Evolutionary conservation across 2,888 invertebrate genomes (phyloP).

Genomic region (Troides oblongomaculatus): DNA sequence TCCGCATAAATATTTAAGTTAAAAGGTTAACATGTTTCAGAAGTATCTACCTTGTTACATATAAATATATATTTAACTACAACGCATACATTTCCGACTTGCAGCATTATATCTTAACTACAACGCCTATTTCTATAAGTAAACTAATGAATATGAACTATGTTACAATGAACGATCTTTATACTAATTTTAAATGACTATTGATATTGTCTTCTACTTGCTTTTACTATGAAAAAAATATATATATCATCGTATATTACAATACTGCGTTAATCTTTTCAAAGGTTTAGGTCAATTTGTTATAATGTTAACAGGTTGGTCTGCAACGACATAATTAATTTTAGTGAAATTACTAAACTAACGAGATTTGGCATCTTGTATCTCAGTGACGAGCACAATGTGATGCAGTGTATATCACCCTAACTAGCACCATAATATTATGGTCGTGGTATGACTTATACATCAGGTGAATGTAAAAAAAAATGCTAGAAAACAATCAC

Average conservation of each 20-base stretch:
- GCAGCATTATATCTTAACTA: neutral
- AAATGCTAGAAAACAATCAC: no score
- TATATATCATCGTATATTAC: neutral
- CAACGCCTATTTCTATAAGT: neutral
- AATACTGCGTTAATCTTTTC: neutral
- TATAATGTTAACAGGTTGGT: no score
- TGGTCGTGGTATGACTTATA: no score
- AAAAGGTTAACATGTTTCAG: neutral
- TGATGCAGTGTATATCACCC: no score
- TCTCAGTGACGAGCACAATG: no score
- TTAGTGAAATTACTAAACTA: no score
- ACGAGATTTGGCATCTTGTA: no score
- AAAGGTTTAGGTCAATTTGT: no score
- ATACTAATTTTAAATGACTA: conserved; percentile 3
- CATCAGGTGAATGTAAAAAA: no score
- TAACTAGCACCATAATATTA: no score
- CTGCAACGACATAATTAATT: no score
- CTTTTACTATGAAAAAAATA: neutral
- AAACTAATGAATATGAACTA: conserved; percentile 1
- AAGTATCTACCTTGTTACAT: neutral
- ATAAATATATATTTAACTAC: neutral
- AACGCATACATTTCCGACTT: neutral
- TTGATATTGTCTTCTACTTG: neutral
- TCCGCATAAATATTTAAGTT: neutral
- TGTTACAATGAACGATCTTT: conserved; percentile 1